Percentiles rank a stretch among this genome's conserved stretches.
These are phyloP conservation scores for Drosophila gunungcola DNA, from an alignment of 1,140 invertebrate genomes.

Conservation along the genomic window DNA sequence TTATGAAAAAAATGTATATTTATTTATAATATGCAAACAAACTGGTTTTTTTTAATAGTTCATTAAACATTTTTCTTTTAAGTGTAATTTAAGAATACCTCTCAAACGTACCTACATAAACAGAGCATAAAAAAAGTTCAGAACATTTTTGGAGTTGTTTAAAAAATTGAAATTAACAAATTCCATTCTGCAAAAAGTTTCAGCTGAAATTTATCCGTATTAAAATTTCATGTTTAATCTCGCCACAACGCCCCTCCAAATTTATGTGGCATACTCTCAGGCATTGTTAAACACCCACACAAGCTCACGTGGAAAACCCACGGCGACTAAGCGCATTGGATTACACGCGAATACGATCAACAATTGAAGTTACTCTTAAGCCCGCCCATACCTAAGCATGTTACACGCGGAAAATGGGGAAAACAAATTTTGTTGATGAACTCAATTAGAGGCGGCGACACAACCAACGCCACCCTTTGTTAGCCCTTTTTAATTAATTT, in stretches of 20 bases:
- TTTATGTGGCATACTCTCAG: slow-evolving; percentile 37
- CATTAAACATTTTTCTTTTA: too few species aligned
- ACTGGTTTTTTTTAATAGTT: too few species aligned
- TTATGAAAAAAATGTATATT: too few species aligned
- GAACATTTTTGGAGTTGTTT: not conserved
- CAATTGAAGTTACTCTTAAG: slow-evolving; percentile 68
- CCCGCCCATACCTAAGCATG: slow-evolving; percentile 53
- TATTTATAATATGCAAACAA: too few species aligned
- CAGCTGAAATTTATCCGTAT: slow-evolving; percentile 12
- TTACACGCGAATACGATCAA: slow-evolving; percentile 54
- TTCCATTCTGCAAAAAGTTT: slow-evolving; percentile 18
- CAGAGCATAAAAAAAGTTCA: too few species aligned
- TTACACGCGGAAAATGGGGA: slow-evolving; percentile 27
- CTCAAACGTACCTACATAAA: too few species aligned
- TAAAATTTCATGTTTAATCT: slow-evolving; percentile 22
- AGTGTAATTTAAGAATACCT: too few species aligned
- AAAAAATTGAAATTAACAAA: slow-evolving; percentile 26
- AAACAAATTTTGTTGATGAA: slow-evolving; percentile 70
- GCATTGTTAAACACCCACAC: slow-evolving; percentile 20
- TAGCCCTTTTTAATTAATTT: slow-evolving; percentile 72
- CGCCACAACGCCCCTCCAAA: slow-evolving; percentile 14
- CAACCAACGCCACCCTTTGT: slow-evolving; percentile 23
- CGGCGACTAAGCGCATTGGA: slow-evolving; percentile 68
- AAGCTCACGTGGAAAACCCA: slow-evolving; percentile 37
- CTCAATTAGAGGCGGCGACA: slow-evolving; percentile 58